Percentiles rank a stretch among this genome's conserved stretches.
These are phyloP conservation scores for Ashinkailepas kermadecensis DNA, from an alignment of 2,888 invertebrate genomes.

Conservation along the genomic window DNA sequence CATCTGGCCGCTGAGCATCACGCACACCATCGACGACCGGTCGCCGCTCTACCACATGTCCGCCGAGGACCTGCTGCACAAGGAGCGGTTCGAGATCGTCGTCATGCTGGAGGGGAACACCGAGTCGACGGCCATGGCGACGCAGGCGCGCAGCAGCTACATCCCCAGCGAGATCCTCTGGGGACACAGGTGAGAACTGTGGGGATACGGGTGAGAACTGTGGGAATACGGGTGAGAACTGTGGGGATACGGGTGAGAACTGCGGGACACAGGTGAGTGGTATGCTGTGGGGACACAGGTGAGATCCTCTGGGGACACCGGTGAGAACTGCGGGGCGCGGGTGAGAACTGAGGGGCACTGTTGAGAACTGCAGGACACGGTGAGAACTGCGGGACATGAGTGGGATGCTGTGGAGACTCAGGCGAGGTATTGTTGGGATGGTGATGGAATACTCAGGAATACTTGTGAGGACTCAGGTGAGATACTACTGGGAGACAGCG, in stretches of 20 bases:
- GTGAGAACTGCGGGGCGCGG: too few relatives aligned
- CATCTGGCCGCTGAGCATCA: constrained; percentile 96
- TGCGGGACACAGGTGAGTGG: constrained; percentile 35
- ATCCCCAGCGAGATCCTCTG: constrained; percentile 78
- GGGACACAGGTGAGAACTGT: constrained; percentile 54
- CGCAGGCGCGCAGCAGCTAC: constrained; percentile 72
- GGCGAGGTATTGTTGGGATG: background rate
- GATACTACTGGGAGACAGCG: background rate
- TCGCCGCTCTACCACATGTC: constrained; percentile 87
- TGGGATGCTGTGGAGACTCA: background rate
- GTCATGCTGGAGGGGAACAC: constrained; percentile 73
- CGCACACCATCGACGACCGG: constrained; percentile 84
- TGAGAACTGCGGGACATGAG: background rate
- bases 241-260: constrained; percentile 54
- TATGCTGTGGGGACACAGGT: constrained; percentile 39
- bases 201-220: background rate
- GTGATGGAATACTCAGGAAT: constrained; percentile 50
- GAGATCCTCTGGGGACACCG: constrained; percentile 5
- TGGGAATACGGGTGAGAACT: background rate
- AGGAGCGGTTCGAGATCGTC: constrained; percentile 90
- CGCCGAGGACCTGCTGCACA: constrained; percentile 73
- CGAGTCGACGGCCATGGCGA: constrained; percentile 64
- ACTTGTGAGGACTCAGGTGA: constrained; percentile 41
- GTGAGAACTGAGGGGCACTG: too few relatives aligned
- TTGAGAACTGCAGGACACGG: too few relatives aligned